Evolutionary conservation across 2,797 vertebrate genomes (phyloP), one percentile per base, ranked within the genome.

Genomic region (Amblyopsis hoosieri): DNA sequence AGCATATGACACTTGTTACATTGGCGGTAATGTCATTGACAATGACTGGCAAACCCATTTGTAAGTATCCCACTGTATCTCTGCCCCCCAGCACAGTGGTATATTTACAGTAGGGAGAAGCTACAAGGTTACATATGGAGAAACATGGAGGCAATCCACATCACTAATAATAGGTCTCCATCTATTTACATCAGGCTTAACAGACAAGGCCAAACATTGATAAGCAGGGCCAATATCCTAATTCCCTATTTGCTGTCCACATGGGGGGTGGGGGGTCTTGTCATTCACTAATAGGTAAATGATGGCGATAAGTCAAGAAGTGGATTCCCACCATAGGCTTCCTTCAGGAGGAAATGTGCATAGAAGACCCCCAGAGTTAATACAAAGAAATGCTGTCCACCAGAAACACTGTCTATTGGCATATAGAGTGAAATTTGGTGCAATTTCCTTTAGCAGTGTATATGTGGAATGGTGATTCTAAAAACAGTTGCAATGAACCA

Each of bases 111-210:
- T 67, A 74, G 80, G 78, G 69, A 60, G 66, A 64, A 82, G 70
- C 70, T 14, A 75, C 62, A 47, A 1, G 66, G 73, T 79, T 72
- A 71, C 79, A 86, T 62, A 60, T 60, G 12, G 76, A 67, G 79
- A 66, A 75, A 84, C 75, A 49, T 14, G 46, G 60, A 66, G 69
- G 78, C 60, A 60, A 71, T 66, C 67, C 72, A 72, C 79, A 82
- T 76, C 64, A 53, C 47, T 52, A 13, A 1, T 50, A 51, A 31
- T n/a, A 62, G 56, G 46, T 64, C 59, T 9, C 49, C 8, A 2
- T 66, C 64, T 75, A 72, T 89, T 90, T 85, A 82, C 85, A 79
- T 77, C 76, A 59, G 77, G 79, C 76, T 87, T 75, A 87, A 14
- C 10, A 19, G 58, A 69, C 62, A 17, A 15, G 67, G 15, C 46